A percentile compares a stretch with the other conserved stretches of the same genome.
These are phyloP conservation scores for Graptemys geographica DNA, from an alignment of 2,797 vertebrate genomes.

Conservation along the genomic window DNA sequence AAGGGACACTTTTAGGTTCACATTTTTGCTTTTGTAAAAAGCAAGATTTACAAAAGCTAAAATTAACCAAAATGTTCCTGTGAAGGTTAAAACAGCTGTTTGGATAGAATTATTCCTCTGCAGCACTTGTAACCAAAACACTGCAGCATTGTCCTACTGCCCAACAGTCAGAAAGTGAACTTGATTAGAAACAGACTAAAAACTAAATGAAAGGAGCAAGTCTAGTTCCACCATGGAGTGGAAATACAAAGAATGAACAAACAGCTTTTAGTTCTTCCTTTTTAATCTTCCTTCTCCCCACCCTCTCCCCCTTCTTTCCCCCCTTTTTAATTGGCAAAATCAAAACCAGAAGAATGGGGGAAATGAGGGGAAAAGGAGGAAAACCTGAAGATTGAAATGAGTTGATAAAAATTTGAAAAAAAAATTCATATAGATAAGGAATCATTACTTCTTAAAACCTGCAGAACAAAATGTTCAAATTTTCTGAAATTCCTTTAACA, in stretches of 20 bases:
- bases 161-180: not conserved
- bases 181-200: not conserved
- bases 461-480: not conserved
- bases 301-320: not conserved
- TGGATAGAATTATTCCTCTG: not conserved
- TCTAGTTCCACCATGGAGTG: not conserved
- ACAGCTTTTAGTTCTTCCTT: not conserved
- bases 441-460: not conserved
- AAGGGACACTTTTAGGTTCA: not conserved
- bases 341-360: not conserved
- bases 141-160: not conserved
- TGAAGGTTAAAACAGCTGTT: slow-evolving; percentile 20
- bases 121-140: not conserved
- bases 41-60: slow-evolving; percentile 7
- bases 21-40: not conserved
- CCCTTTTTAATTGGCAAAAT: not conserved
- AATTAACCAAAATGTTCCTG: not conserved
- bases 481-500: not conserved
- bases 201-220: not conserved
- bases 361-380: not conserved
- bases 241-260: not conserved
- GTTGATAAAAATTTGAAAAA: not conserved
- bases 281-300: not conserved
- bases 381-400: not conserved
- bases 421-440: not conserved